These are phyloP conservation scores for Ypsolopha sequella DNA, from an alignment of 2,888 invertebrate genomes.

Conservation along the genomic window DNA sequence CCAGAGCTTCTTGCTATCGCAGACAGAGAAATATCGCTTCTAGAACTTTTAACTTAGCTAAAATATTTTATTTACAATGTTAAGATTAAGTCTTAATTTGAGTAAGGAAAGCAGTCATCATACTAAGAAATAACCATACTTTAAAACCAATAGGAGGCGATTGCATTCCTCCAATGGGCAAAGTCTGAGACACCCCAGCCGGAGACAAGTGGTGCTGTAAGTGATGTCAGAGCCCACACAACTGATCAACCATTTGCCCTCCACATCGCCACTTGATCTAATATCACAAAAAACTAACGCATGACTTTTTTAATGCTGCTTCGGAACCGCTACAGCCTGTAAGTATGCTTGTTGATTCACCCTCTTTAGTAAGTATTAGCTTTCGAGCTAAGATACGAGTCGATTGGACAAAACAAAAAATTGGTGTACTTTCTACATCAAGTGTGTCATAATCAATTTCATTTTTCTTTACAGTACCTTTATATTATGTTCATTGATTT, in stretches of 20 bases:
- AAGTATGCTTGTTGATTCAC: slow-evolving; percentile 36
- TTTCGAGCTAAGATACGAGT: not conserved
- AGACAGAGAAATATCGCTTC: no score
- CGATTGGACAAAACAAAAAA: no score
- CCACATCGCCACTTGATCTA: slow-evolving; percentile 26
- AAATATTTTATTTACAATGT: no score
- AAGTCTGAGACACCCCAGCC: slow-evolving; percentile 53
- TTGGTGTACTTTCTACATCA: no score
- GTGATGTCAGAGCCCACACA: slow-evolving; percentile 35
- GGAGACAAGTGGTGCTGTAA: slow-evolving; percentile 62
- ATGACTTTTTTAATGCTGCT: slow-evolving; percentile 62
- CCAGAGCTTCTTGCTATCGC: no score
- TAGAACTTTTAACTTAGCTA: no score
- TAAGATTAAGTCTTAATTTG: no score
- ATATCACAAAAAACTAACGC: slow-evolving; percentile 62
- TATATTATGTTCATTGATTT: not conserved
- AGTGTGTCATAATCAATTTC: no score
- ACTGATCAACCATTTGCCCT: slow-evolving; percentile 26
- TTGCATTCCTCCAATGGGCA: slow-evolving; percentile 57
- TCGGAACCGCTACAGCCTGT: slow-evolving; percentile 63
- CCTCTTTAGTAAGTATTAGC: not conserved
- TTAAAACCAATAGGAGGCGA: slow-evolving; percentile 55
- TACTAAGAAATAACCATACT: slow-evolving; percentile 6
- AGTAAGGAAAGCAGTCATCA: no score
- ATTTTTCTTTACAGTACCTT: no score